A percentile compares a stretch with the other conserved stretches of the same genome.
Conservation (phyloP, 30 jellyfish, hydroid and myxozoan species). For the Sanderia malayensis region DNA sequence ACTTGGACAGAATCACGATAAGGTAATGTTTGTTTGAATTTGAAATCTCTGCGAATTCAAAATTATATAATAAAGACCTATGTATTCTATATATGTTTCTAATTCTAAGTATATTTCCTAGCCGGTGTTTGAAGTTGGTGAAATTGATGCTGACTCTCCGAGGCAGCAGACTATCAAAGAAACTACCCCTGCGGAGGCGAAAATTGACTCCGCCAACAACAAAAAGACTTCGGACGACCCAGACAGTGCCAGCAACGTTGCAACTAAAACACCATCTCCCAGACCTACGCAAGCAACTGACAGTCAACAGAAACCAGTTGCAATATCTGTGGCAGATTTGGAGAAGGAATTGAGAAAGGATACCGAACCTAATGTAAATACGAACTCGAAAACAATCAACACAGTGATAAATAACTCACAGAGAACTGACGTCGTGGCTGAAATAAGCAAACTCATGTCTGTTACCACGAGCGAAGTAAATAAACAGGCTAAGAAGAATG, state of each 20-base stretch:
- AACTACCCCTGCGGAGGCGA: too few species aligned
- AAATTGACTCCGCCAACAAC: background rate
- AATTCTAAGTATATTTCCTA: too few species aligned
- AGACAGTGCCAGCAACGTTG: background rate
- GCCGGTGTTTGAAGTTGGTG: background rate
- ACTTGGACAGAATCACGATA: conserved; percentile 1
- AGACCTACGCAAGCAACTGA: background rate
- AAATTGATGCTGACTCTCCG: background rate
- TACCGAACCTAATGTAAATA: conserved; percentile 27
- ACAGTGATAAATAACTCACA: conserved; percentile 15
- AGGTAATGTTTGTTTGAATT: too few species aligned
- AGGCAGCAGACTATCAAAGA: background rate
- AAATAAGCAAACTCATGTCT: background rate
- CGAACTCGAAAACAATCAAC: background rate
- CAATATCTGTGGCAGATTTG: conserved; percentile 21
- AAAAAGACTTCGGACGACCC: background rate
- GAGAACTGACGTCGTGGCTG: conserved; percentile 26
- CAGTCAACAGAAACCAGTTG: conserved; percentile 5
- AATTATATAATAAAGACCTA: too few species aligned
- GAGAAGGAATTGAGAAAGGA: conserved; percentile 21
- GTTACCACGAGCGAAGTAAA: background rate
- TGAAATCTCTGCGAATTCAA: too few species aligned
- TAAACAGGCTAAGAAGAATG: background rate
- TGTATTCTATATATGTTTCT: too few species aligned
- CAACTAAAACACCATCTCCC: background rate